A percentile compares a stretch with the other conserved stretches of the same genome.
These are phyloP conservation scores for Forbesichthys agassizii DNA, from an alignment of 2,113 vertebrate genomes.

Conservation along the genomic window DNA sequence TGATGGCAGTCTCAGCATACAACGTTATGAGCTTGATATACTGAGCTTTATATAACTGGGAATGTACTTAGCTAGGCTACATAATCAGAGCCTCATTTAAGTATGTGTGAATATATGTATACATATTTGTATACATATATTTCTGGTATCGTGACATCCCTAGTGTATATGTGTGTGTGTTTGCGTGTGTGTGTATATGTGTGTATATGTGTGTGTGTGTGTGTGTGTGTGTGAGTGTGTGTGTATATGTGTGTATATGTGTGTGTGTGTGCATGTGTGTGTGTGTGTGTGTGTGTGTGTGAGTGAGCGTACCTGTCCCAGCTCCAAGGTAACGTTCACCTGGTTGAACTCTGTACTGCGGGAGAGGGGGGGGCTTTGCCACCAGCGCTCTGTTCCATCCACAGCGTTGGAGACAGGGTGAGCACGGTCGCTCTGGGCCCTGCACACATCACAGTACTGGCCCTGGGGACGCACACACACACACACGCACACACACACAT, in stretches of 20 bases:
- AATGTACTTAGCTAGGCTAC: no score
- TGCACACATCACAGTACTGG: slow-evolving; percentile 96
- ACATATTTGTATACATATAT: no score
- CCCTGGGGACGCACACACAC: slow-evolving; percentile 75
- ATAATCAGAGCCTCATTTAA: no score
- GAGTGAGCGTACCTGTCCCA: slow-evolving; percentile 86
- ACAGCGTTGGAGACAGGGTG: slow-evolving; percentile 93
- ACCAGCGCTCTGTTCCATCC: slow-evolving; percentile 97
- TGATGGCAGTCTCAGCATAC: no score
- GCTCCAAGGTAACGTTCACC: slow-evolving; percentile 95
- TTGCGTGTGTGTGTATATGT: not conserved
- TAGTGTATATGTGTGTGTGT: not conserved
- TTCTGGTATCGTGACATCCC: no score
- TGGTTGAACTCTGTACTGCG: slow-evolving; percentile 89
- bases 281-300: not conserved
- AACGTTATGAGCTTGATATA: no score
- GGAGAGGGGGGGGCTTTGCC: slow-evolving; percentile 97
- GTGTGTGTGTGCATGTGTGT: not conserved
- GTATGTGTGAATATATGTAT: no score
- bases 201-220: not conserved
- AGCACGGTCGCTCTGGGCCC: slow-evolving; percentile 82
- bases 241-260: not conserved
- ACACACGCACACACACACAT: not conserved
- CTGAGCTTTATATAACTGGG: no score
- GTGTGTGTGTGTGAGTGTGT: not conserved